Percentiles rank a stretch among this genome's conserved stretches.
These are phyloP conservation scores for Thyatira batis DNA, from an alignment of 2,888 invertebrate species.

Conservation along the genomic window DNA sequence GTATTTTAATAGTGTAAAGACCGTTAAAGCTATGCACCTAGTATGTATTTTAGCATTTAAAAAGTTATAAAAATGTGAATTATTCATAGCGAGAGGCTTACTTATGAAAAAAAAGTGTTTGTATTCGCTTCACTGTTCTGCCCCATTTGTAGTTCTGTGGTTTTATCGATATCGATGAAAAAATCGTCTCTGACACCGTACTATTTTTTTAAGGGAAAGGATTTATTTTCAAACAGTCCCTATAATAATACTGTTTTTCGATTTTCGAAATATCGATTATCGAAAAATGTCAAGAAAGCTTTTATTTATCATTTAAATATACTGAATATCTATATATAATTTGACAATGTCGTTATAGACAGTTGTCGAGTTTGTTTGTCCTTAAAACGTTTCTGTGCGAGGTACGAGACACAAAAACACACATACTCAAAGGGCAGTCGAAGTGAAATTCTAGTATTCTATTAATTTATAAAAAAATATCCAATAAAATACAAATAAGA, in stretches of 20 bases:
- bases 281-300: too few relatives aligned
- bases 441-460: too few relatives aligned
- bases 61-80: constrained; percentile 37
- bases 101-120: constrained; percentile 38
- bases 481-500: too few relatives aligned
- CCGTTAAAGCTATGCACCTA: constrained; percentile 53
- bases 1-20: constrained; percentile 52
- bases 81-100: constrained; percentile 67
- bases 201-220: too few relatives aligned
- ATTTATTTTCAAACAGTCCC: too few relatives aligned
- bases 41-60: constrained; percentile 64
- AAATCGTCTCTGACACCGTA: too few relatives aligned
- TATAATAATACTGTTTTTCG: too few relatives aligned
- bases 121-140: constrained; percentile 25
- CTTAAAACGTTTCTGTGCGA: background rate
- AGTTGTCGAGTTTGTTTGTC: background rate
- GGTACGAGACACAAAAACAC: background rate
- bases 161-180: background rate
- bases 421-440: background rate
- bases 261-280: too few relatives aligned
- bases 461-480: too few relatives aligned
- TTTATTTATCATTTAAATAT: background rate
- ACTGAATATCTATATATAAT: background rate
- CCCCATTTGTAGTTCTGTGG: background rate
- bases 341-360: constrained; percentile 2